These are phyloP conservation scores for Hirtodrosophila duncani DNA, from an alignment of 2,888 invertebrate species.

Conservation along the genomic window DNA sequence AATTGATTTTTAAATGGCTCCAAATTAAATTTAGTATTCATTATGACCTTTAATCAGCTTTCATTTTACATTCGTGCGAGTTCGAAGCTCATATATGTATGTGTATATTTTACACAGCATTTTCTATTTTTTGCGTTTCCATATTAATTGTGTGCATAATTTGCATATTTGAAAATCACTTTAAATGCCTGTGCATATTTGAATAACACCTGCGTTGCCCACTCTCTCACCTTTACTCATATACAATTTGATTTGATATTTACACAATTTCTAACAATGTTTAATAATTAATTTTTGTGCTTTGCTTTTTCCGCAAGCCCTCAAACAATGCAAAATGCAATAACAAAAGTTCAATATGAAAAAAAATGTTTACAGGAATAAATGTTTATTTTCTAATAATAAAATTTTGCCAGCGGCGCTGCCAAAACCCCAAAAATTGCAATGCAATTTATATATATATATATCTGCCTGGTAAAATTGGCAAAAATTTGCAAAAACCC, in stretches of 20 bases:
- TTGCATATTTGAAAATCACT: conserved; percentile 58
- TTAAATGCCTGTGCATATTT: conserved; percentile 37
- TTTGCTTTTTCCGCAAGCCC: conserved; percentile 37
- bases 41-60: no score
- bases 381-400: conserved; percentile 47
- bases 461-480: conserved; percentile 50
- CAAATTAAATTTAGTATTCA: no score
- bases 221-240: conserved; percentile 13
- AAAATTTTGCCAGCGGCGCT: conserved; percentile 43
- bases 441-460: conserved; percentile 60
- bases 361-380: conserved; percentile 2
- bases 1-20: no score
- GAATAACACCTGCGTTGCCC: conserved; percentile 3
- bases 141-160: no score
- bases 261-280: conserved; percentile 36
- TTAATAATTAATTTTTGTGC: conserved; percentile 64
- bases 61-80: no score
- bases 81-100: not conserved
- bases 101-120: no score
- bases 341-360: conserved; percentile 26
- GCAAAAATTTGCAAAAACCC: conserved; percentile 29
- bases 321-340: conserved; percentile 30
- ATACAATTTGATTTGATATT: conserved; percentile 41
- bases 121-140: no score
- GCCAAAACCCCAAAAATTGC: conserved; percentile 17